Evolutionary conservation across 2,113 vertebrate species (phyloP).

Genomic region (Ondatra zibethicus): DNA sequence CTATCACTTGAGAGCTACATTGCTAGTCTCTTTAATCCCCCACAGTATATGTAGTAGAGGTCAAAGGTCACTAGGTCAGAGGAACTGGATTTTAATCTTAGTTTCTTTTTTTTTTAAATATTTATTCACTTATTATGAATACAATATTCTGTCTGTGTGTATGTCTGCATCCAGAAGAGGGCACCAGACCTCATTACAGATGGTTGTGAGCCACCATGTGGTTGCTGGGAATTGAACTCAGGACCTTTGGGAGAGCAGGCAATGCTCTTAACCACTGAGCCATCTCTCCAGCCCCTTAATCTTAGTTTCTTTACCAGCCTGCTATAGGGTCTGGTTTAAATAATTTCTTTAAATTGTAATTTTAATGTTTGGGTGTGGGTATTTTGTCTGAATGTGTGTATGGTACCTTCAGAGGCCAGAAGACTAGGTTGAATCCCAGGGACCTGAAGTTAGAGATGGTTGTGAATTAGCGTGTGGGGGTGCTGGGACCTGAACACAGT

Average conservation of each 20-base stretch:
- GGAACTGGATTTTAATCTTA: conserved; percentile 1
- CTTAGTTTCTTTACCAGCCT: background rate
- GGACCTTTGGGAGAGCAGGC: too few relatives aligned
- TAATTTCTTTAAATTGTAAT: background rate
- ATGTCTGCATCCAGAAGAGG: too few relatives aligned
- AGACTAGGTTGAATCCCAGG: background rate
- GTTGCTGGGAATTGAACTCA: too few relatives aligned
- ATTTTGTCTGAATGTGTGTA: background rate
- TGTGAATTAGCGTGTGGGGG: too few relatives aligned
- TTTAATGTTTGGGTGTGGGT: background rate
- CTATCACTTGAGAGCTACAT: background rate
- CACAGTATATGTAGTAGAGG: background rate
- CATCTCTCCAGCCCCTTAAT: too few relatives aligned
- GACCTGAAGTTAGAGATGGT: background rate
- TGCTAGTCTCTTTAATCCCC: background rate
- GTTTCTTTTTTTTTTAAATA: too few relatives aligned
- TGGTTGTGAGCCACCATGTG: too few relatives aligned
- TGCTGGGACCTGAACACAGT: background rate
- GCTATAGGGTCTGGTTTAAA: background rate
- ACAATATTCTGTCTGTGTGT: too few relatives aligned
- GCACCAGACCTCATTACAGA: too few relatives aligned
- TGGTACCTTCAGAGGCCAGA: background rate
- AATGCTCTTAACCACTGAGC: too few relatives aligned
- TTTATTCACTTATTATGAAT: too few relatives aligned
- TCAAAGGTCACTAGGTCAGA: background rate